Conservation (phyloP, 64 coral and sea anemone genomes). For the Porites lutea region DNA sequence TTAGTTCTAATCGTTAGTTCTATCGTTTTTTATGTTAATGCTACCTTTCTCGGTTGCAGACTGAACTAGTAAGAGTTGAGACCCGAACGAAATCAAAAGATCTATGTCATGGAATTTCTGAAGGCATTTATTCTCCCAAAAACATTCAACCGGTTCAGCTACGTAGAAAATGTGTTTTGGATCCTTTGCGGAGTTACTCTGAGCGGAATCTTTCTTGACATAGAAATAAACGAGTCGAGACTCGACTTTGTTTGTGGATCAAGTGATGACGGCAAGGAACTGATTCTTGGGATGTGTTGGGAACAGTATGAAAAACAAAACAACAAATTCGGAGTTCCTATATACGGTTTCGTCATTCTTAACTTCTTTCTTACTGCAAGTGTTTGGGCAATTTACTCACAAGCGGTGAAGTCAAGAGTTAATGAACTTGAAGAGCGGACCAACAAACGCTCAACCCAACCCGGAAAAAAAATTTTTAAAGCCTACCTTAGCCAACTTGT, state of each 20-base stretch:
- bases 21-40: no score
- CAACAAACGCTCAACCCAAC: no score
- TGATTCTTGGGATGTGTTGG: neutral
- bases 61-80: no score
- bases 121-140: neutral
- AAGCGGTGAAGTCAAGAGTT: neutral
- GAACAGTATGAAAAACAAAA: neutral
- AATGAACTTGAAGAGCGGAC: neutral
- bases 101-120: neutral
- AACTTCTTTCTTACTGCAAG: neutral
- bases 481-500: neutral
- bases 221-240: neutral
- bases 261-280: neutral
- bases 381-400: neutral
- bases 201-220: neutral
- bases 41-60: no score
- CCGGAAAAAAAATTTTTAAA: neutral
- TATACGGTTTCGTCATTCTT: neutral
- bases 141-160: neutral
- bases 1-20: no score
- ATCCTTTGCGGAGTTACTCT: neutral
- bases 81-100: no score
- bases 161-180: neutral
- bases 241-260: neutral
- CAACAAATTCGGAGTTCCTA: slow-evolving; percentile 5